Conservation (phyloP, 2,797 vertebrate genomes). For the Austrolebias charrua region DNA sequence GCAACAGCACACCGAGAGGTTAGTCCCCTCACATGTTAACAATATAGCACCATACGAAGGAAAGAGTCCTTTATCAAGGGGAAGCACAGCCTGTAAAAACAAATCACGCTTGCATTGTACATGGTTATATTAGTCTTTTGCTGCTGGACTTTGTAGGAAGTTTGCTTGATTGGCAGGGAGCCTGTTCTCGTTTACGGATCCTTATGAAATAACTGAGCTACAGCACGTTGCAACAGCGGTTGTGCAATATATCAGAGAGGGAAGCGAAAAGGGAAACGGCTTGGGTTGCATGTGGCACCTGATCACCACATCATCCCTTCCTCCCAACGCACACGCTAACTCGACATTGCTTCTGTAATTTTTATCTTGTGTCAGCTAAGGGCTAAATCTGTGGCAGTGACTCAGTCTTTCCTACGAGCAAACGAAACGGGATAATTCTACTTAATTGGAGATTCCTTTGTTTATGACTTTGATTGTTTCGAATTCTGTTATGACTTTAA, state of each 20-base stretch:
- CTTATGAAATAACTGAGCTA: conserved; percentile 68
- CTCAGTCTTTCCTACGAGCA: conserved; percentile 19
- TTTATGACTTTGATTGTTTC: neutral
- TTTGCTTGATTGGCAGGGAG: conserved; percentile 35
- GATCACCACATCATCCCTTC: conserved; percentile 43
- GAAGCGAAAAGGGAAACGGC: conserved; percentile 79
- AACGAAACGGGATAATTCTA: conserved; percentile 19
- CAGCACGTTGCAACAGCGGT: conserved; percentile 55
- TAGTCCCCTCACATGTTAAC: conserved; percentile 1
- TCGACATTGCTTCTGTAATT: conserved; percentile 65
- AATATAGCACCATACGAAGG: neutral
- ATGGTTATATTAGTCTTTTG: conserved; percentile 7
- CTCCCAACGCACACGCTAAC: conserved; percentile 19
- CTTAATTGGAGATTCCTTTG: conserved; percentile 41
- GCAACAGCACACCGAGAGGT: neutral
- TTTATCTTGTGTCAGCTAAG: conserved; percentile 66
- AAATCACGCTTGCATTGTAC: conserved; percentile 16
- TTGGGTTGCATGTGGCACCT: conserved; percentile 72
- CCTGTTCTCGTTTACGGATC: conserved; percentile 40
- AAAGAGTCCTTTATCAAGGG: conserved; percentile 8
- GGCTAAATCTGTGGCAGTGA: conserved; percentile 50
- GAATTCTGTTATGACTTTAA: conserved; percentile 9
- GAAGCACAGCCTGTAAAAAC: conserved; percentile 6
- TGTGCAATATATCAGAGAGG: conserved; percentile 73
- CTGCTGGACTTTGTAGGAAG: conserved; percentile 29